These are phyloP conservation scores for Mastomys natalensis DNA, from an alignment of 2,113 vertebrate genomes.

Conservation along the genomic window DNA sequence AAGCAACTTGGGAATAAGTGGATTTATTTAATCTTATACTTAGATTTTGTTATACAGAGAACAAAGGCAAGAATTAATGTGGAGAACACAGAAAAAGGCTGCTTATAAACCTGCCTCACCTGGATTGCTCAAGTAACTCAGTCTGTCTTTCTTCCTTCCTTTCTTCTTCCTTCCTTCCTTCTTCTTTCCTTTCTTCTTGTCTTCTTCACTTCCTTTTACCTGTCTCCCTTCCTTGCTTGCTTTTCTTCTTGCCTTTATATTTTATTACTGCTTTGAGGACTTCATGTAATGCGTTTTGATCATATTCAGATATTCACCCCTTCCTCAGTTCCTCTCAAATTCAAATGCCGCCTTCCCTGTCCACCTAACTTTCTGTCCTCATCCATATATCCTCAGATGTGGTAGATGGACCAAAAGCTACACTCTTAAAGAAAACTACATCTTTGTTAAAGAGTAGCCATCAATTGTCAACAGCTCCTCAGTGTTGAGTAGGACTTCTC, in stretches of 20 bases:
- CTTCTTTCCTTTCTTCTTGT: not conserved
- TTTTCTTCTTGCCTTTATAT: not conserved
- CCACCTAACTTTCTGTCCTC: too few relatives aligned
- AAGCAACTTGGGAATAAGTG: not conserved
- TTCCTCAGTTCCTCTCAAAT: too few relatives aligned
- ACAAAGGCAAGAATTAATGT: not conserved
- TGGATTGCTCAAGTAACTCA: not conserved
- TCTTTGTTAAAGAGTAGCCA: not conserved
- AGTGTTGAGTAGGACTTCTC: not conserved
- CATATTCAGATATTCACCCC: not conserved
- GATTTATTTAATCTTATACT: not conserved
- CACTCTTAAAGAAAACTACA: not conserved
- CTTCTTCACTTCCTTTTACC: too few relatives aligned
- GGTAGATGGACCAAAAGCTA: not conserved
- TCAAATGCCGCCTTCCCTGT: too few relatives aligned
- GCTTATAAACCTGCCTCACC: not conserved
- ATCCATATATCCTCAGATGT: not conserved
- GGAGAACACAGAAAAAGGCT: not conserved
- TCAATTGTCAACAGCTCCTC: not conserved
- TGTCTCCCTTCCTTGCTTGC: not conserved
- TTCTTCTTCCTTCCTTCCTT: not conserved
- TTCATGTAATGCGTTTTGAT: not conserved
- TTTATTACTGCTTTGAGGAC: not conserved
- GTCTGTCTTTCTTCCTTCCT: not conserved
- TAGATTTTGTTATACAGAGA: not conserved